Percentiles rank a stretch among this genome's conserved stretches.
phyloP scores from a whole-genome alignment of 2,888 invertebrate species.

The Hypselothyrea guttata region DNA sequence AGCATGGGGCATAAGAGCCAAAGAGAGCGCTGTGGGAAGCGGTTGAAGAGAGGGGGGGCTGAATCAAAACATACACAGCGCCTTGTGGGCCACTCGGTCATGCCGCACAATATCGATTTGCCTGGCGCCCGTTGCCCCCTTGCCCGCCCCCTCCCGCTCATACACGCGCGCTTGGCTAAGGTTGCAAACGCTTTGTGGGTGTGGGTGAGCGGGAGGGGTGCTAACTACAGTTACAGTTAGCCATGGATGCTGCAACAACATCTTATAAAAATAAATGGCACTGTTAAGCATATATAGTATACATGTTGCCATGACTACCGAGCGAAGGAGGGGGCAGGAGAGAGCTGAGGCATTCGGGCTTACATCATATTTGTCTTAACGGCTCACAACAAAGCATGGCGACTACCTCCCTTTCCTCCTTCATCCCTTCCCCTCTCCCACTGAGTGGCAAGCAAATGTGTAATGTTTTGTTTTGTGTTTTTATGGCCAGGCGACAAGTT shows the following conservation, averaged over 20 bases:
- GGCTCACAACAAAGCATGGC: conserved; percentile 59
- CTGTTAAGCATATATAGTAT: conserved; percentile 55
- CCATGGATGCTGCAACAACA: conserved; percentile 59
- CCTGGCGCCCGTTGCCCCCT: conserved; percentile 15
- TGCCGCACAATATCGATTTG: conserved; percentile 76
- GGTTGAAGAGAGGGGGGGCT: too few relatives aligned
- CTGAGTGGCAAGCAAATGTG: conserved; percentile 37
- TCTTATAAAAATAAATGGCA: conserved; percentile 68
- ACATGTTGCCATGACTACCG: neutral
- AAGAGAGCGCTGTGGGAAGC: conserved; percentile 1
- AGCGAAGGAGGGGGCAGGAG: neutral
- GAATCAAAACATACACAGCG: conserved; percentile 49
- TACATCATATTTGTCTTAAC: conserved; percentile 71
- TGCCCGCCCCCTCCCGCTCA: conserved; percentile 39
- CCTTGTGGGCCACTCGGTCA: conserved; percentile 74
- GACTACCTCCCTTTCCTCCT: neutral
- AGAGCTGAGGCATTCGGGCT: conserved; percentile 48
- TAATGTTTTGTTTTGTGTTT: conserved; percentile 23
- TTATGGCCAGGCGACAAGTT: conserved; percentile 25
- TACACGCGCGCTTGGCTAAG: conserved; percentile 55
- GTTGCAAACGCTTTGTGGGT: conserved; percentile 44
- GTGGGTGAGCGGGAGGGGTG: conserved; percentile 41
- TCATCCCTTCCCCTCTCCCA: neutral
- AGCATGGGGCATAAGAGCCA: neutral
- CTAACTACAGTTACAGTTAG: conserved; percentile 52